A percentile compares a stretch with the other conserved stretches of the same genome.
phyloP scores from a whole-genome alignment of 2,113 vertebrate species.

The Symphodus melops region DNA sequence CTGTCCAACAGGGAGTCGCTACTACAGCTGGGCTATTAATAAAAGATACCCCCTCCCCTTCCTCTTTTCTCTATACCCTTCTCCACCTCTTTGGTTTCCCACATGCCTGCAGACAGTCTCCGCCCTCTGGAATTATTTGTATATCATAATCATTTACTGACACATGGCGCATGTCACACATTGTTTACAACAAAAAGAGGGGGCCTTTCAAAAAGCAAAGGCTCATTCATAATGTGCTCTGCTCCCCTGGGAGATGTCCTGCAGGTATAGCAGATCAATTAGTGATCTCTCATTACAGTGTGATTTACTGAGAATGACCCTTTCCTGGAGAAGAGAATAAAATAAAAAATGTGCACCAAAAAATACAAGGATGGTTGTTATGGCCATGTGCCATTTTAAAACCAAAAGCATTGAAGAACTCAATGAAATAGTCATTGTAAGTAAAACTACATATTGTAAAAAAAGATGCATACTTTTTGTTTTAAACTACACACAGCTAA shows the following conservation, averaged over 20 bases:
- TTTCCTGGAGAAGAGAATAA: slow-evolving; percentile 57
- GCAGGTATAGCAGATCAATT: slow-evolving; percentile 79
- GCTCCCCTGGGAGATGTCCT: slow-evolving; percentile 53
- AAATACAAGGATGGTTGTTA: slow-evolving; percentile 38
- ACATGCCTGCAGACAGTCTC: slow-evolving; percentile 58
- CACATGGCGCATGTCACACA: slow-evolving; percentile 65
- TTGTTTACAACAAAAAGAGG: slow-evolving; percentile 61
- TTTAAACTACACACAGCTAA: background rate
- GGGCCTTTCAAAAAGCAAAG: slow-evolving; percentile 30
- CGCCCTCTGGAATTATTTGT: slow-evolving; percentile 66
- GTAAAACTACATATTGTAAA: background rate
- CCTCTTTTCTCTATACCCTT: slow-evolving; percentile 19
- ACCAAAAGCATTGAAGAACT: slow-evolving; percentile 34
- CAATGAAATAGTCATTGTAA: background rate
- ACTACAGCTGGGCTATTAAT: slow-evolving; percentile 85
- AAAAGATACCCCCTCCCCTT: slow-evolving; percentile 76
- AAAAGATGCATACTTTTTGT: too few species aligned
- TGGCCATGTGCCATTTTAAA: background rate
- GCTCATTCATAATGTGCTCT: slow-evolving; percentile 43
- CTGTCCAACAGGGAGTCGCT: slow-evolving; percentile 78
- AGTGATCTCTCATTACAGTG: slow-evolving; percentile 78
- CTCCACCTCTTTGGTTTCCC: slow-evolving; percentile 54
- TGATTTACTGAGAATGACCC: slow-evolving; percentile 63
- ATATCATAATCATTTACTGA: slow-evolving; percentile 71
- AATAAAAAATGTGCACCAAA: slow-evolving; percentile 34